Evolutionary conservation across 2,113 vertebrate genomes (phyloP), one percentile per base, ranked within the genome.

Genomic region (Microtus richardsoni): DNA sequence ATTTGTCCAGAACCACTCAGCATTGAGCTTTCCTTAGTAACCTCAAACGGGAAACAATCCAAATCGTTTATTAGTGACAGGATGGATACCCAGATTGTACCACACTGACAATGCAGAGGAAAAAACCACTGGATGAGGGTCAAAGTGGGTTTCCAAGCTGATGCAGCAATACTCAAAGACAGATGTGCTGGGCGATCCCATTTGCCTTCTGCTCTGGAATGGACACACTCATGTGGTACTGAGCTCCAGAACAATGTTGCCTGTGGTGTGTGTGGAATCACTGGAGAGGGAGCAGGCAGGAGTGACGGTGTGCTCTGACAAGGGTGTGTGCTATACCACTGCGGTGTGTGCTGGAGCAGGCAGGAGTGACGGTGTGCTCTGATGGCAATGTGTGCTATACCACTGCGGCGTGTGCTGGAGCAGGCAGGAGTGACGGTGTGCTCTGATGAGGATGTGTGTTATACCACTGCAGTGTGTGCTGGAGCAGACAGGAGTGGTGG

Each of bases 1-100:
- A 62, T 13, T 75, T 58, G 26, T 62, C 52, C 26, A 83, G 74
- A 94, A 94, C 60, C 60, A 28, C 36, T 82, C 47, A 17, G 2
- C 26, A 41, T 12, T 47, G 12, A 30, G 5, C 71, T 33, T 66
- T 36, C 89, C 66, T 92, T 73, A 78, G 78, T 89, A 74, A 86
- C 82, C 41, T 8, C 33, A 89, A 73, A 83, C 66, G 64, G 54
- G 26, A 94, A 96, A 68, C 22, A 68, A 70, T 7, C 54, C 88
- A 78, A 41, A 49, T 36, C 28, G 75, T 88, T 66, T 95, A 85
- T 97, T 70, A 85, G 82, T 41, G n/a, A 52, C 71, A 93, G 82
- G 74, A 74, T 26, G 14, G 58, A 58, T 24, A 54, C 58, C 17
- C 49, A 79, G 68, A 66, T 19, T 91, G 60, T 28, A 30, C 39